Conservation (phyloP, 2,797 vertebrate genomes). For the Micrastur ruficollis region DNA sequence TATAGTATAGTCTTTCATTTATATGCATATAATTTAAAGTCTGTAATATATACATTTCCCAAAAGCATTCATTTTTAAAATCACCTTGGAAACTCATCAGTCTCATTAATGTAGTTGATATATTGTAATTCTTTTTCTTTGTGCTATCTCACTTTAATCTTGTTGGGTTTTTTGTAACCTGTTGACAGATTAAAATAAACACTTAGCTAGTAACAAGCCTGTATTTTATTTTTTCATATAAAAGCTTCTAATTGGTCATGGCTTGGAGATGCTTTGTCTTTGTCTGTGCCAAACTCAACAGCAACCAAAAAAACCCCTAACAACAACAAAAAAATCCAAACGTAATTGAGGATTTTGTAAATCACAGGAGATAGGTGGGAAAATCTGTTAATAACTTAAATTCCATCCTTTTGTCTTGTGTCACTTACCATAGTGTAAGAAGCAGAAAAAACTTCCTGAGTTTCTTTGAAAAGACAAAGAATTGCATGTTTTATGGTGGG, state of each 20-base stretch:
- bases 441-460: not conserved
- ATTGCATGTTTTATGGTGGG: not conserved
- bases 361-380: not conserved
- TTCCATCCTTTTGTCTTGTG: not conserved
- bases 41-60: not conserved
- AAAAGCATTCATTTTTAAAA: not conserved
- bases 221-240: not conserved
- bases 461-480: not conserved
- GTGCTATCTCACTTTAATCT: not conserved
- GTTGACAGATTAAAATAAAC: not conserved
- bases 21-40: not conserved
- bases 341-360: not conserved
- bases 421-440: not conserved
- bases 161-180: not conserved
- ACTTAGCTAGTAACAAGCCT: not conserved
- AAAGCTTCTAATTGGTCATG: not conserved
- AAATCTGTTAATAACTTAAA: not conserved
- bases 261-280: not conserved
- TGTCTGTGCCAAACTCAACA: not conserved
- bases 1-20: not conserved
- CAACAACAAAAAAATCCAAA: not conserved
- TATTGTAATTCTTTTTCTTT: not conserved
- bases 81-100: not conserved
- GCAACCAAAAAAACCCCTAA: not conserved
- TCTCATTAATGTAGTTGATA: not conserved